Evolutionary conservation across 2,888 invertebrate genomes (phyloP).

Genomic region (Catocala fraxini): DNA sequence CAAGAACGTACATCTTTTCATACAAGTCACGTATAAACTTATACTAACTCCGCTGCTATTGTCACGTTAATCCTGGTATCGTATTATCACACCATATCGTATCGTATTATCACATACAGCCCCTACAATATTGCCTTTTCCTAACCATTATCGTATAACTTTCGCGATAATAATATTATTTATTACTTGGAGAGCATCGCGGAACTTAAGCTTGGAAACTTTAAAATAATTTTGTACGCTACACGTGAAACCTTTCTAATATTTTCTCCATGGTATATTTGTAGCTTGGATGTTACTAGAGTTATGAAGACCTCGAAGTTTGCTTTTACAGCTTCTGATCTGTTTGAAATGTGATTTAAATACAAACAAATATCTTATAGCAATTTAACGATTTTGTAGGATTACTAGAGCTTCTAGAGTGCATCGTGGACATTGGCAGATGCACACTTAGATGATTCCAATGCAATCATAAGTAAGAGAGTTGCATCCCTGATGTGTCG

Average conservation of each 20-base stretch:
- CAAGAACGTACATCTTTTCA: too few species aligned
- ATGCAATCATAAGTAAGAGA: too few species aligned
- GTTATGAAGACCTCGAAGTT: conserved; percentile 2
- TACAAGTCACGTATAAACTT: too few species aligned
- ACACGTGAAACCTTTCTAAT: conserved; percentile 6
- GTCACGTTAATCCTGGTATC: background rate
- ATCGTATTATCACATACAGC: too few species aligned
- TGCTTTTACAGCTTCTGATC: background rate
- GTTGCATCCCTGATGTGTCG: too few species aligned
- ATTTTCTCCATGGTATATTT: conserved; percentile 6
- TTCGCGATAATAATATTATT: conserved; percentile 4
- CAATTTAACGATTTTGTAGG: too few species aligned
- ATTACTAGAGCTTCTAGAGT: too few species aligned
- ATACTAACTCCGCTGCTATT: too few species aligned
- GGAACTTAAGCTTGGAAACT: background rate
- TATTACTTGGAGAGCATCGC: conserved; percentile 4
- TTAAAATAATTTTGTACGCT: conserved; percentile 5
- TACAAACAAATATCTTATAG: background rate
- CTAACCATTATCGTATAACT: conserved; percentile 6
- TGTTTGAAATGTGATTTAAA: background rate
- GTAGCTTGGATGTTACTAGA: conserved; percentile 5
- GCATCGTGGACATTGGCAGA: too few species aligned
- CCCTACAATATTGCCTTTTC: background rate
- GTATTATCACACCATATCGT: background rate
- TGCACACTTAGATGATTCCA: too few species aligned